These are phyloP conservation scores for Lucifuga dentata DNA, from an alignment of 2,113 vertebrate species.

Conservation along the genomic window DNA sequence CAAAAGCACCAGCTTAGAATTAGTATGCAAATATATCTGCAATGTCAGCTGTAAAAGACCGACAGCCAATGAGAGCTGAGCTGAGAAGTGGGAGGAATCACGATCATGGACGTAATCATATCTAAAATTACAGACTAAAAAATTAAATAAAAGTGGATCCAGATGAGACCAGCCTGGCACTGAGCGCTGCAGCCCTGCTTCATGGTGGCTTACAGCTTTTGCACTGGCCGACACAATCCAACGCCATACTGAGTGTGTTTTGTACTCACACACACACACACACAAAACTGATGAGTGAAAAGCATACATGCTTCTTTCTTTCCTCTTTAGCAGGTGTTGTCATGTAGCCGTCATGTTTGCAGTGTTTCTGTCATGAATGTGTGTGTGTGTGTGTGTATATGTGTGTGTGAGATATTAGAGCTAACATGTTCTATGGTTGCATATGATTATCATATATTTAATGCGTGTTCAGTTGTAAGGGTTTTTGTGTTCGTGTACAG, in stretches of 20 bases:
- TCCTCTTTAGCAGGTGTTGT: conserved; percentile 64
- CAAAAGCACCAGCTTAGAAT: too few relatives aligned
- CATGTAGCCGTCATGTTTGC: conserved; percentile 66
- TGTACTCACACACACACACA: conserved; percentile 13
- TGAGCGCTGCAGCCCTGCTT: conserved; percentile 44
- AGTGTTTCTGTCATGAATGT: conserved; percentile 60
- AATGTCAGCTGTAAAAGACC: too few relatives aligned
- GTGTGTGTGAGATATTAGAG: conserved; percentile 27
- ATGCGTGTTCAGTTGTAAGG: conserved; percentile 59
- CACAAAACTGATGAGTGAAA: conserved; percentile 31
- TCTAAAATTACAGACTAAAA: too few relatives aligned
- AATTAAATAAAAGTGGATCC: too few relatives aligned
- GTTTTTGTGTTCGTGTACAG: conserved; percentile 64
- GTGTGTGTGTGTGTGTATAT: conserved; percentile 19
- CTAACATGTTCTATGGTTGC: conserved; percentile 25
- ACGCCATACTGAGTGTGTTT: conserved; percentile 16
- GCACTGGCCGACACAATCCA: conserved; percentile 21
- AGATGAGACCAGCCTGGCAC: not conserved
- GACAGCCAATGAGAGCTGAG: too few relatives aligned
- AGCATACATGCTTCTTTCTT: conserved; percentile 29
- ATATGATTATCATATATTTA: conserved; percentile 60
- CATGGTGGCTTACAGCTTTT: conserved; percentile 40
- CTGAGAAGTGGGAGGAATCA: too few relatives aligned
- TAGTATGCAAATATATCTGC: too few relatives aligned
- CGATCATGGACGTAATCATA: too few relatives aligned